A percentile compares a stretch with the other conserved stretches of the same genome.
These are phyloP conservation scores for Manduca sexta DNA, from an alignment of 1,140 invertebrate species.

Conservation along the genomic window DNA sequence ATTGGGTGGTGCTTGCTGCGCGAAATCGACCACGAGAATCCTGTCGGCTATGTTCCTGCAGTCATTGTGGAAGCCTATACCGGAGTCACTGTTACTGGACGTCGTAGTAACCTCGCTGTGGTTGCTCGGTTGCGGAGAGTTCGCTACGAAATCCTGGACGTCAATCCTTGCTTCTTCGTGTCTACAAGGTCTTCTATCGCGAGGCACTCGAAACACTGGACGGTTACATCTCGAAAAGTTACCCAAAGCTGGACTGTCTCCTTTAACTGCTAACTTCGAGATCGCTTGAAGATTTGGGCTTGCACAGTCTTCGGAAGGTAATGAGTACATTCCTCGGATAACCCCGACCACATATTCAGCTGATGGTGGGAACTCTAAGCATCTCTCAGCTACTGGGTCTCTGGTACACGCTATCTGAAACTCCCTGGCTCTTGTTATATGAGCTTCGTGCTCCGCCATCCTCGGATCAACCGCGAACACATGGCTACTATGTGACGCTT, in stretches of 20 bases:
- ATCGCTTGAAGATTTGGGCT: constrained; percentile 60
- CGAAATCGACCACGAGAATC: constrained; percentile 87
- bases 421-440: constrained; percentile 82
- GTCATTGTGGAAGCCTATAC: constrained; percentile 93
- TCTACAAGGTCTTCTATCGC: constrained; percentile 44
- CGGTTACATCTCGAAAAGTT: constrained; percentile 54
- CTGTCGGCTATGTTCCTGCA: constrained; percentile 86
- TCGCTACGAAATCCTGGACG: constrained; percentile 71
- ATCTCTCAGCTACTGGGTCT: constrained; percentile 79
- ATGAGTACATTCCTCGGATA: constrained; percentile 78
- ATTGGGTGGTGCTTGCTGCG: constrained; percentile 63
- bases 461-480: constrained; percentile 95
- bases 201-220: constrained; percentile 40
- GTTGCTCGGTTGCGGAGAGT: constrained; percentile 88
- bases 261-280: constrained; percentile 58
- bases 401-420: constrained; percentile 87
- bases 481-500: constrained; percentile 91
- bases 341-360: constrained; percentile 89
- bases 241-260: constrained; percentile 48
- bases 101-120: constrained; percentile 87
- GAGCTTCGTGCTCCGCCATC: constrained; percentile 85
- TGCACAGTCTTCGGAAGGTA: constrained; percentile 62
- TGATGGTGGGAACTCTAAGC: constrained; percentile 92
- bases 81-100: constrained; percentile 95
- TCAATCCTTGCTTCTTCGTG: constrained; percentile 46